Evolutionary conservation across 2,113 vertebrate species (phyloP), one percentile per base, ranked within the genome.

Genomic region (Calypte anna): DNA sequence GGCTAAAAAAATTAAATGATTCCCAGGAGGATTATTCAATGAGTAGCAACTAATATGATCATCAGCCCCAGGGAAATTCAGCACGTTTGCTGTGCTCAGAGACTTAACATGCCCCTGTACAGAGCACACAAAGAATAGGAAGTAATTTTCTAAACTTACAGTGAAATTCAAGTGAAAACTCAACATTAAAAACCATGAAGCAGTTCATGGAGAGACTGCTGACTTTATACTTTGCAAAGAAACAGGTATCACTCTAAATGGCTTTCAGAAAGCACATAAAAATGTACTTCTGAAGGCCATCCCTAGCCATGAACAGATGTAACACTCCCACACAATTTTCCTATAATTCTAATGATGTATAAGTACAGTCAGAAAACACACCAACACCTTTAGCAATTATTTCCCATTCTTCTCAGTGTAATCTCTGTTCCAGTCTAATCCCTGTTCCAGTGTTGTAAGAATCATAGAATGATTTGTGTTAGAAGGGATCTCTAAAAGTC

Each of bases 131-230:
- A 83, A 75, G 48, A 83, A 94, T 5, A 86, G 73, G 33, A 86
- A 63, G 73, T 33, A 66, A 88, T 93, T 95, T 94, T 88, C 80
- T 86, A 92, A 94, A 80, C 20, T 57, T 83, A 58, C 31, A 75
- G 55, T 88, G 53, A 91, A 85, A 93, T 90, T 88, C n/a, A n/a
- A 74, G 22, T 83, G 63, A 80, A 93, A 93, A 80, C 51, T 58
- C 28, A 38, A 76, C 38, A 63, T 86, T 74, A 94, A 83, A 94
- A 86, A 62, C 14, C n/a, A 73, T 38, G 66, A 91, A 63, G 64
- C 22, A 81, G 55, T n/a, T 80, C 11, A 3, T 44, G 23, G 30
- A 50, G 82, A 50, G 20, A 62, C 72, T 76, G 80, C 68, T 75
- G 53, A 44, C 28, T 91, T 67, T 40, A 12, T 64, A 72, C 27